Conservation (phyloP, 2,797 vertebrate species). For the Melanotaenia parkinsoni region DNA sequence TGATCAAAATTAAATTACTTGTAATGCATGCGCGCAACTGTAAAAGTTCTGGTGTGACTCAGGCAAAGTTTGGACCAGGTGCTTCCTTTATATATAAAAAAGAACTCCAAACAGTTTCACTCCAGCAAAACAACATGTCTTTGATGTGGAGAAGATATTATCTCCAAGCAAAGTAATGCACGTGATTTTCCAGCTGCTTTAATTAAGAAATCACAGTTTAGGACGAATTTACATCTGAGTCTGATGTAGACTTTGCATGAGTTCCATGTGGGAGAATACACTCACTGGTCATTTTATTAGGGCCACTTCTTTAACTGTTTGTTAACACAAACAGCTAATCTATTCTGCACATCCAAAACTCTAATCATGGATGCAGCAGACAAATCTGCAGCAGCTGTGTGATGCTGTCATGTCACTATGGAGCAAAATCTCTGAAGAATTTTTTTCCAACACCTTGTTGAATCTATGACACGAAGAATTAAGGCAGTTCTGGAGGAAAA, state of each 20-base stretch:
- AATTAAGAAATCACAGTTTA: neutral
- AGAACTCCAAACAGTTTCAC: neutral
- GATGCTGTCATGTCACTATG: too few relatives aligned
- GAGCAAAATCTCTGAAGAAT: too few relatives aligned
- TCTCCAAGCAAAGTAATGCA: neutral
- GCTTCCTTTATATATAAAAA: neutral
- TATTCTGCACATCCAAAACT: too few relatives aligned
- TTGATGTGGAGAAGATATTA: constrained; percentile 1
- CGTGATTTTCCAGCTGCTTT: neutral
- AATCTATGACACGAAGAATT: too few relatives aligned
- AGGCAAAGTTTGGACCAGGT: neutral
- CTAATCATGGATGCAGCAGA: too few relatives aligned
- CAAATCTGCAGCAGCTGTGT: too few relatives aligned
- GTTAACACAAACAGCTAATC: too few relatives aligned
- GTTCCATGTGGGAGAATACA: neutral
- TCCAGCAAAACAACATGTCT: neutral
- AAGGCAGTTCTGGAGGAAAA: too few relatives aligned
- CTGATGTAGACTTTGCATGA: neutral
- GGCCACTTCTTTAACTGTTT: too few relatives aligned
- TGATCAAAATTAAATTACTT: neutral
- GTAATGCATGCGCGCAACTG: neutral
- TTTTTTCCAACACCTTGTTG: too few relatives aligned
- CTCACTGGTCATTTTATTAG: too few relatives aligned
- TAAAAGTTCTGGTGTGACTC: neutral
- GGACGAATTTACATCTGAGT: neutral